Conservation (phyloP, 1,140 invertebrate species). For the Halotydeus destructor region DNA sequence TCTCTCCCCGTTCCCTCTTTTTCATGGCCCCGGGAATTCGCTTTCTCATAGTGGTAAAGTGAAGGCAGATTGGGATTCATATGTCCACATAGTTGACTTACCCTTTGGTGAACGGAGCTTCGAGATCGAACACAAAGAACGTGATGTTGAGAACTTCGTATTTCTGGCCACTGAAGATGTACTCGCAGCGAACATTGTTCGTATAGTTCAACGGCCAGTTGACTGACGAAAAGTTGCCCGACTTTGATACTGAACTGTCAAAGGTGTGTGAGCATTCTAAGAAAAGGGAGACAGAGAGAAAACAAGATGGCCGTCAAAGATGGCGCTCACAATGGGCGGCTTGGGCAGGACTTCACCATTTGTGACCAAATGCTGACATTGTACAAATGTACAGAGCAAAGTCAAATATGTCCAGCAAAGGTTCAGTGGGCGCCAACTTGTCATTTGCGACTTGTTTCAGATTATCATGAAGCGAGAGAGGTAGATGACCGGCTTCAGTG, state of each 20-base stretch:
- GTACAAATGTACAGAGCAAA: no score
- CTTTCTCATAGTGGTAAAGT: not conserved
- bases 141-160: slow-evolving; percentile 16
- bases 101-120: slow-evolving; percentile 17
- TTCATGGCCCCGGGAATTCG: not conserved
- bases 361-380: no score
- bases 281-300: no score
- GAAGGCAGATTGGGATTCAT: not conserved
- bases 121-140: slow-evolving; percentile 17
- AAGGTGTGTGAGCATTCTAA: slow-evolving; percentile 17
- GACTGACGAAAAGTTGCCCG: slow-evolving; percentile 20
- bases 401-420: no score
- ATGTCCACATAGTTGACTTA: slow-evolving; percentile 4
- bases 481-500: no score
- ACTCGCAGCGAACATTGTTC: slow-evolving; percentile 15
- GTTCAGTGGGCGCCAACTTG: no score
- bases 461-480: no score
- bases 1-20: no score
- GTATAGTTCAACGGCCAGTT: slow-evolving; percentile 17
- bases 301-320: no score
- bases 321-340: no score
- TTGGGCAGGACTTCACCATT: no score
- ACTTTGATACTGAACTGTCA: slow-evolving; percentile 15
- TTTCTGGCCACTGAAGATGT: slow-evolving; percentile 17
- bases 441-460: no score